A percentile compares a stretch with the other conserved stretches of the same genome.
Evolutionary conservation across 2,113 vertebrate species (phyloP).

Genomic region (Eublepharis macularius): DNA sequence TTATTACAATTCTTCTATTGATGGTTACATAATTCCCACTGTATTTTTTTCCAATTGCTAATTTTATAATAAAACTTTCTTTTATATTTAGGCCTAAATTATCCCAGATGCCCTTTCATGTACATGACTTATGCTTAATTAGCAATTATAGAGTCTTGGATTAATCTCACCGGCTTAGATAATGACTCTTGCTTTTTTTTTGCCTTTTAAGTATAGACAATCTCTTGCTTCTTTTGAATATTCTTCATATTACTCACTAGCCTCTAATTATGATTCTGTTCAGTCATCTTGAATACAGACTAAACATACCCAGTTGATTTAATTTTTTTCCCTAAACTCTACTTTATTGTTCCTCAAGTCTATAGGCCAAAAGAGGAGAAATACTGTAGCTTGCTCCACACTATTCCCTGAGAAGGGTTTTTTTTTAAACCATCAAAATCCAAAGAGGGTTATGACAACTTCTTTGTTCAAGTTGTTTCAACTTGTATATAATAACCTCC

Average conservation of each 20-base stretch:
- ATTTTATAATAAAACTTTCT: background rate
- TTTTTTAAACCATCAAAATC: too few species aligned
- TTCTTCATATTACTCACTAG: background rate
- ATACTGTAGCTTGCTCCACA: background rate
- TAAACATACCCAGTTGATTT: background rate
- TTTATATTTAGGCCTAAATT: constrained; percentile 26
- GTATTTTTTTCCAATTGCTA: background rate
- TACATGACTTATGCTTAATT: constrained; percentile 5
- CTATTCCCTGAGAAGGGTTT: background rate
- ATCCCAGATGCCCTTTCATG: constrained; percentile 5
- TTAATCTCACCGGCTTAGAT: constrained; percentile 12
- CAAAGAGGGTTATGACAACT: background rate
- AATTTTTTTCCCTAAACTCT: background rate
- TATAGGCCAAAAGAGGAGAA: background rate
- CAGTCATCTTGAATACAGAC: constrained; percentile 17
- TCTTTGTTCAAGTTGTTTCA: background rate
- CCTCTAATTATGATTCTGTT: constrained; percentile 15
- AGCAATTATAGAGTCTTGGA: constrained; percentile 13
- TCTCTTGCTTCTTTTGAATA: background rate
- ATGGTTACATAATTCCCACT: background rate
- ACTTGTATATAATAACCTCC: background rate
- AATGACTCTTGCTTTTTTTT: constrained; percentile 19
- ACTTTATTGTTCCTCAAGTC: background rate
- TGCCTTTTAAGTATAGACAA: constrained; percentile 17
- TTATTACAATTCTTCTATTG: background rate